These are phyloP conservation scores for Otolemur garnettii DNA, from an alignment of 2,113 vertebrate genomes.

Conservation along the genomic window DNA sequence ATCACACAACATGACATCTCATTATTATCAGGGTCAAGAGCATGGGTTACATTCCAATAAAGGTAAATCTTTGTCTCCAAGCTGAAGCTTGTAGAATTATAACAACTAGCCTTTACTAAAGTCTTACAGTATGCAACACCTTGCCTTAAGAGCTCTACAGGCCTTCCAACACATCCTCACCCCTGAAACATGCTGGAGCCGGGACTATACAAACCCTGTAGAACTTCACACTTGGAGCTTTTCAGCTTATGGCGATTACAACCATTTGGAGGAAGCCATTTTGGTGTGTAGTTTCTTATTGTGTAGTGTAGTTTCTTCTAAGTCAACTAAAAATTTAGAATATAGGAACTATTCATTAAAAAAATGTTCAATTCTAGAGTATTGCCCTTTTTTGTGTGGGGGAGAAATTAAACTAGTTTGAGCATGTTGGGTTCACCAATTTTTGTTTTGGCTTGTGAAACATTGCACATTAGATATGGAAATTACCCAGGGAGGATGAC, in stretches of 20 bases:
- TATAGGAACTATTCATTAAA: not conserved
- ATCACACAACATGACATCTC: not conserved
- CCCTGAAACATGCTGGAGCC: not conserved
- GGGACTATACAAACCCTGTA: not conserved
- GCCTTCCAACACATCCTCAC: not conserved
- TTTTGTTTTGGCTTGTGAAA: slow-evolving; percentile 22
- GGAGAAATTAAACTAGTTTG: not conserved
- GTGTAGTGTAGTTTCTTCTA: not conserved
- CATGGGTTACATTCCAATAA: not conserved
- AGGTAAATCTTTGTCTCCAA: not conserved
- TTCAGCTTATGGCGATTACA: not conserved
- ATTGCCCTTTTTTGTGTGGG: not conserved
- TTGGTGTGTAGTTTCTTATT: not conserved
- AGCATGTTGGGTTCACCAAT: not conserved
- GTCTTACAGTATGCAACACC: not conserved
- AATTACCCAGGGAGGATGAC: not conserved
- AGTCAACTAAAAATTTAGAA: not conserved
- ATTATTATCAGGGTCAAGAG: not conserved
- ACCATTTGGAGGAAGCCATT: not conserved
- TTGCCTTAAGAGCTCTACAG: not conserved
- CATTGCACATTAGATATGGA: slow-evolving; percentile 51
- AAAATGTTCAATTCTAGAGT: not conserved
- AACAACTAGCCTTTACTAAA: not conserved
- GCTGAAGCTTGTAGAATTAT: not conserved
- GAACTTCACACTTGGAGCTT: not conserved